Evolutionary conservation across 1,140 invertebrate genomes (phyloP), one percentile per base, ranked within the genome.

Genomic region (Dreissena rostriformis): DNA sequence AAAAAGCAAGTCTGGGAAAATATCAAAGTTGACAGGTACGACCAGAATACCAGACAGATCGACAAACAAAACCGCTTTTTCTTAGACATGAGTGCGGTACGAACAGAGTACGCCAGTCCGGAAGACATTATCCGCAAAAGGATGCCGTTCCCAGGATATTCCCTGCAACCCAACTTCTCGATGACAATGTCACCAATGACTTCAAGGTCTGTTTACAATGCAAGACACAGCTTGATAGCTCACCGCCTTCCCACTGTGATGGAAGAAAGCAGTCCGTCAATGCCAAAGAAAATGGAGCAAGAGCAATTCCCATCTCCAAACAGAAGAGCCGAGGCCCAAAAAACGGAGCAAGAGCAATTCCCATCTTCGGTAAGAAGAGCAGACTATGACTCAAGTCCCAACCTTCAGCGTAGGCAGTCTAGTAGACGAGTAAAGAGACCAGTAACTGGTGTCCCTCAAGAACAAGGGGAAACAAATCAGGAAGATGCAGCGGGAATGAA

Each of bases 61-160:
- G 55, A 68, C 19, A n/a, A 84, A 52, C 73, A 84, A 39, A 70
- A 68, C 29, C 63, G 82, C 14, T 84, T 70, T 49, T 84, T 77
- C 22, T 29, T 76, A 22, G 82, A 84, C 29, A 68, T 84, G n/a
- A 70, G 66, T 49, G 76, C 82, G 29, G 28, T 84, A 15, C 82
- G 71, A 68, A 84, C 74, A 57, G 63, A 84, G 55, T 84, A 84
- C 68, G 82, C 82, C 24, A 76, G 28, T 71, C 63, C 73, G 6
- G 82, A 84, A 49, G 82, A 84, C 29, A 76, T 71, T 24, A n/a
- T n/a, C n/a, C n/a, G n/a, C n/a, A n/a, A n/a, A n/a, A n/a, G n/a
- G 14, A 24, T 51, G 10, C 63, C 55, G 17, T 76, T 70, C 71
- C 17, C 26, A 28, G 82, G 22, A 12, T 68, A 61, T 22, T 29